A percentile compares a stretch with the other conserved stretches of the same genome.
Conservation (phyloP, 1,140 invertebrate species). For the Chymomyza costata region DNA sequence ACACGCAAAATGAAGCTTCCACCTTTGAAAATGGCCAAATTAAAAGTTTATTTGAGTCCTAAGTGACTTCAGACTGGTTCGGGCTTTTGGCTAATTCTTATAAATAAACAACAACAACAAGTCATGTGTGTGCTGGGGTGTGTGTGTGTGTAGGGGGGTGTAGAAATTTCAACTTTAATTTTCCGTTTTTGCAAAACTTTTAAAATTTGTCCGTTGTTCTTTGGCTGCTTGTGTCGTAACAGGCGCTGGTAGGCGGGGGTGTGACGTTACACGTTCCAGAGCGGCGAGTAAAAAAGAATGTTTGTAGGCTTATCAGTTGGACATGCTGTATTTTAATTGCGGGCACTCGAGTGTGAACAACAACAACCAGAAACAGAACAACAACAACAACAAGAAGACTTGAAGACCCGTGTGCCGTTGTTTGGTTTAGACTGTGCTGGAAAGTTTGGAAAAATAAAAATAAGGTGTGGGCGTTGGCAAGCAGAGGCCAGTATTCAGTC, state of each 20-base stretch:
- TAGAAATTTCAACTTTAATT: not conserved
- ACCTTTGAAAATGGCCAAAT: constrained; percentile 66
- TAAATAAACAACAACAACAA: too few relatives aligned
- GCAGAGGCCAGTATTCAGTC: not conserved
- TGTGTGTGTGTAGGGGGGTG: constrained; percentile 25
- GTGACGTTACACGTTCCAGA: too few relatives aligned
- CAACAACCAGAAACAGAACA: constrained; percentile 11
- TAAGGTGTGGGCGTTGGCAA: not conserved
- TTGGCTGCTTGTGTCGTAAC: constrained; percentile 2
- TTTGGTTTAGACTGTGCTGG: too few relatives aligned
- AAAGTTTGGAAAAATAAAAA: not conserved
- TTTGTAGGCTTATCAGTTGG: constrained; percentile 71
- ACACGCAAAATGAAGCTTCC: constrained; percentile 28
- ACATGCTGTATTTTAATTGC: constrained; percentile 70
- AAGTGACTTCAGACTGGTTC: too few relatives aligned
- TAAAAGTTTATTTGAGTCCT: constrained; percentile 58
- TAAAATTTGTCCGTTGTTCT: too few relatives aligned
- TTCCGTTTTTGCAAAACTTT: constrained; percentile 38
- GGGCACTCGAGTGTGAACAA: constrained; percentile 64
- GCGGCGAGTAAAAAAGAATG: constrained; percentile 52
- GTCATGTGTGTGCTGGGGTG: constrained; percentile 21
- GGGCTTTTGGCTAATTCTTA: too few relatives aligned
- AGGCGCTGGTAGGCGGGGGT: too few relatives aligned
- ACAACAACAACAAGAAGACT: constrained; percentile 16
- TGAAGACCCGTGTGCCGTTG: constrained; percentile 12